phyloP scores from a whole-genome alignment of 2,797 vertebrate genomes.

The Aphelocoma californica region DNA sequence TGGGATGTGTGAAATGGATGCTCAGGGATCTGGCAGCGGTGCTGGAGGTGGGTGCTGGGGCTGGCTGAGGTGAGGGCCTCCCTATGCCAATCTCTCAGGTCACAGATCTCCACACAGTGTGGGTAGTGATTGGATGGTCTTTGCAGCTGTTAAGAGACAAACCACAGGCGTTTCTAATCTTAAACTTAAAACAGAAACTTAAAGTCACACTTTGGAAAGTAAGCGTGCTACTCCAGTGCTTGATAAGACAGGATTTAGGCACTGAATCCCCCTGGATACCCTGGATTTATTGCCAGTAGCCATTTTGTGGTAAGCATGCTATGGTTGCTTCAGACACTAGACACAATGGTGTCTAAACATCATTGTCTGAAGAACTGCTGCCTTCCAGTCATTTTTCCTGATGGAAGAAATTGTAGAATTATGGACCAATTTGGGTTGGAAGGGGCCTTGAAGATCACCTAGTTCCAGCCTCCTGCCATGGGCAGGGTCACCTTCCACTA shows the following conservation, averaged over 20 bases:
- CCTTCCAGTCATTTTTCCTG: neutral
- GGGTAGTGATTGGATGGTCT: neutral
- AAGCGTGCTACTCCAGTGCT: neutral
- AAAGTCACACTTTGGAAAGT: neutral
- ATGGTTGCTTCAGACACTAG: neutral
- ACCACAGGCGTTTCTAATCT: neutral
- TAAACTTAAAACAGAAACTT: neutral
- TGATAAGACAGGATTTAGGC: neutral
- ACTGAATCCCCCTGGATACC: neutral
- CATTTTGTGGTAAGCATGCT: neutral
- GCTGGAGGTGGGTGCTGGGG: neutral
- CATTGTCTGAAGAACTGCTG: neutral
- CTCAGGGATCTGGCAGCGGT: neutral
- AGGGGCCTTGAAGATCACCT: neutral
- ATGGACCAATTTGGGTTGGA: neutral
- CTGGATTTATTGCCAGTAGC: neutral
- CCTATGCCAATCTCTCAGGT: neutral
- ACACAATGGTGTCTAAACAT: neutral
- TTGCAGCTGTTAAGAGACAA: neutral
- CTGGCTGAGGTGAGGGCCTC: conserved; percentile 37
- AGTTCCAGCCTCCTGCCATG: neutral
- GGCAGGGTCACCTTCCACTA: neutral
- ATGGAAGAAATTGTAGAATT: neutral
- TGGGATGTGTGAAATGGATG: conserved; percentile 47
- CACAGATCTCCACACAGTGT: neutral